phyloP scores from a whole-genome alignment of 2,113 vertebrate species.

The Myotis davidii region DNA sequence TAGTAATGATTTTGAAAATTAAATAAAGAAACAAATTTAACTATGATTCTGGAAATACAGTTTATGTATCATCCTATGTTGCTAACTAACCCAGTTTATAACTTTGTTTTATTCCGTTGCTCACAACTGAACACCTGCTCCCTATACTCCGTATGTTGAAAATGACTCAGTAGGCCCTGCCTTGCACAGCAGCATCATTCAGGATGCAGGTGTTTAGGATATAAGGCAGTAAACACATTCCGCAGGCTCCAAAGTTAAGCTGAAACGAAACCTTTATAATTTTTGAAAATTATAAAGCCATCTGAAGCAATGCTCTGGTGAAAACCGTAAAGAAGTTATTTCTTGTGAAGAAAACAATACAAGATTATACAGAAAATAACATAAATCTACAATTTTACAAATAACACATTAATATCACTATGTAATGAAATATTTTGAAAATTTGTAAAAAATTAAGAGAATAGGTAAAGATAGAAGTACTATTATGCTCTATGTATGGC shows the following conservation, averaged over 20 bases:
- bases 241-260: background rate
- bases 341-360: background rate
- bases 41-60: background rate
- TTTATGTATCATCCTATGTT: background rate
- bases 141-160: background rate
- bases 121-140: constrained; percentile 37
- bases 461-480: background rate
- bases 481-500: background rate
- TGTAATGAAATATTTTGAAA: background rate
- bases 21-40: constrained; percentile 44
- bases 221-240: constrained; percentile 7
- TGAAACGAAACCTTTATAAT: background rate
- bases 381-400: background rate
- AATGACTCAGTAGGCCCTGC: constrained; percentile 4
- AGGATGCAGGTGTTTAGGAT: constrained; percentile 9
- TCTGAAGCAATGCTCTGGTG: background rate
- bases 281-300: constrained; percentile 17
- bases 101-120: background rate
- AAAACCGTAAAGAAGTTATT: background rate
- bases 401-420: background rate
- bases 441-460: constrained; percentile 36
- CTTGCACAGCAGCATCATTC: background rate
- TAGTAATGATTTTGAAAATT: constrained; percentile 36
- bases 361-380: background rate
- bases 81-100: background rate